Evolutionary conservation across 2,888 invertebrate species (phyloP), one percentile per base, ranked within the genome.

Genomic region (Coronaproctus castanopsis): DNA sequence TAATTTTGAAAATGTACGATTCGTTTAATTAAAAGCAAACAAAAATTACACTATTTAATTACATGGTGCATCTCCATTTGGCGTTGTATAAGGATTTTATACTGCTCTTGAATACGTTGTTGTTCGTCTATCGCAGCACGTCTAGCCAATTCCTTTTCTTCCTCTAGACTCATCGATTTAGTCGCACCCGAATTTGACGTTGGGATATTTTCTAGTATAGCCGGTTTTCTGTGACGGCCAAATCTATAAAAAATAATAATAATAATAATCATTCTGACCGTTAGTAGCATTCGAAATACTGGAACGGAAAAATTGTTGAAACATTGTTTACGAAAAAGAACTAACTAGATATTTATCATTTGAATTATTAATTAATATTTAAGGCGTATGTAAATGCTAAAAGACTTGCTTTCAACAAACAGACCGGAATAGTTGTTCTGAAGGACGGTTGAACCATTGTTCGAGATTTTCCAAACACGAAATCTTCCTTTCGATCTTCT

Each of bases 221-320:
- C 60, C 0, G 65, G 63, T 69, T 81, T 81, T 57, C 81, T 72
- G 68, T 81, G 80, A 68, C 80, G 80, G 2, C 81, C 81, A 71
- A 82, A 82, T 68, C 82, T 80, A 62, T 14, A 57, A 51, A 21
- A 55, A 50, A n/a, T 3, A 24, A 20, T 21, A 54, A 19, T 18
- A 53, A 52, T 24, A n/a, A n/a, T n/a, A n/a, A n/a, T n/a, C n/a
- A n/a, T n/a, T n/a, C n/a, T n/a, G n/a, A n/a, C n/a, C n/a, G n/a
- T n/a, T n/a, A n/a, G n/a, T n/a, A n/a, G n/a, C n/a, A n/a, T n/a
- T 36, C 8, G 14, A 64, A 57, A 61, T 19, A 61, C 8, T 21
- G 10, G 20, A 57, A 55, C 1, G 2, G 21, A 20, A 52, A 48
- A 57, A 21, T 57, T 20, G 18, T 18, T 57, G 14, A 20, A 57